These are phyloP conservation scores for Campylomormyrus numenius DNA, from an alignment of 2,113 vertebrate species.

Conservation along the genomic window DNA sequence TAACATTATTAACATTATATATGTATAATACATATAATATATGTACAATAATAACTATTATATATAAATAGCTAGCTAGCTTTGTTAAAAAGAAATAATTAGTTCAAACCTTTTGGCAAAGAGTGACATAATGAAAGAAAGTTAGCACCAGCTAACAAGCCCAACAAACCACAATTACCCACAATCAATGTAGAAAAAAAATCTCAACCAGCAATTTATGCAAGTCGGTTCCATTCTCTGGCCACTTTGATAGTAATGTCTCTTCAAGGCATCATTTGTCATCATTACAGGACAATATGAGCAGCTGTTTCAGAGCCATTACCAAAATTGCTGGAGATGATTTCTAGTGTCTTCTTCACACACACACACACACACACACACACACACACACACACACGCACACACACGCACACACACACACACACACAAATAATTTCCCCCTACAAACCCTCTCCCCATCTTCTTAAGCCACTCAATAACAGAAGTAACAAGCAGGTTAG, in stretches of 20 bases:
- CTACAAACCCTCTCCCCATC: constrained; percentile 33
- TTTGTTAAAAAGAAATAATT: not conserved
- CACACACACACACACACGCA: constrained; percentile 33
- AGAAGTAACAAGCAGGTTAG: constrained; percentile 40
- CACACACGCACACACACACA: constrained; percentile 30
- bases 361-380: constrained; percentile 26
- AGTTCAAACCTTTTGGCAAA: constrained; percentile 17
- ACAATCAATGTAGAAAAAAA: constrained; percentile 53
- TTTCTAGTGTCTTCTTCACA: constrained; percentile 69
- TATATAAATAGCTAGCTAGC: not conserved
- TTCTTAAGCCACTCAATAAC: constrained; percentile 43
- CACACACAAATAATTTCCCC: constrained; percentile 42
- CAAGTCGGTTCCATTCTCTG: constrained; percentile 48
- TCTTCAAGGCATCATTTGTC: constrained; percentile 63
- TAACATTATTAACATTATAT: not conserved
- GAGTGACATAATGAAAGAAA: constrained; percentile 30
- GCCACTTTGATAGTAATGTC: constrained; percentile 37
- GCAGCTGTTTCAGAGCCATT: constrained; percentile 66
- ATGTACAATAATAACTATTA: not conserved
- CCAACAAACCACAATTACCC: constrained; percentile 60
- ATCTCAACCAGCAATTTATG: constrained; percentile 48
- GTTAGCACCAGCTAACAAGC: constrained; percentile 59
- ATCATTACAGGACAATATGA: constrained; percentile 66
- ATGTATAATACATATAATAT: not conserved
- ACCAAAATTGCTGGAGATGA: constrained; percentile 73